Evolutionary conservation across 2,888 invertebrate species (phyloP), one percentile per base, ranked within the genome.

Genomic region (Liodrosophila aerea): DNA sequence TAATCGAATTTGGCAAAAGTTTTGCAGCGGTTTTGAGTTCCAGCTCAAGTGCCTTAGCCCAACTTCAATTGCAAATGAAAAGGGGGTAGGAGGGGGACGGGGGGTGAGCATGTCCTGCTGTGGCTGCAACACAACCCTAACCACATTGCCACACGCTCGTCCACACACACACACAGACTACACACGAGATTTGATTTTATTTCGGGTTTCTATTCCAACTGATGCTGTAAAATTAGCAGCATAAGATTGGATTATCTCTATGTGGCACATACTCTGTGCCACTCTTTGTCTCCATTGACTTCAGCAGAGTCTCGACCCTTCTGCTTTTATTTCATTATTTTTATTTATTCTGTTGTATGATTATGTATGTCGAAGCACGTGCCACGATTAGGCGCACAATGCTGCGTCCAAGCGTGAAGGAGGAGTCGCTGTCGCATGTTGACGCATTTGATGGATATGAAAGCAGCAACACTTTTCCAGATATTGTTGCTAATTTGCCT

Each of bases 211-310:
- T 45, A 67, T 64, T 45, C 31, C 54, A 46, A 64, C 61, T 68
- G 65, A 58, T 78, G 78, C 72, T 86, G 78, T 73, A 75, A 86
- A 82, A 82, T 82, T 82, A 82, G 82, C 85, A 86, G 77, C 82
- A 81, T 84, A 86, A 81, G 86, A 84, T 85, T 86, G 85, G 81
- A 84, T 82, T 86, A 82, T 84, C 77, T 70, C 69, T 77, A 39
- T 77, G 67, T 81, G 64, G 43, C 64, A 46, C 67, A 64, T 59
- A 69, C 59, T 53, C 53, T 49, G 47, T 58, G 49, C 51, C 51
- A 60, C 67, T 52, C 44, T 59, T 59, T 52, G 47, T 54, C 36
- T 49, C 45, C n/a, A n/a, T n/a, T n/a, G n/a, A n/a, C n/a, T n/a
- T n/a, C n/a, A n/a, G n/a, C n/a, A n/a, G n/a, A n/a, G n/a, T n/a